Evolutionary conservation across 2,797 vertebrate genomes (phyloP), one percentile per base, ranked within the genome.

Genomic region (Centropyge bicolor): DNA sequence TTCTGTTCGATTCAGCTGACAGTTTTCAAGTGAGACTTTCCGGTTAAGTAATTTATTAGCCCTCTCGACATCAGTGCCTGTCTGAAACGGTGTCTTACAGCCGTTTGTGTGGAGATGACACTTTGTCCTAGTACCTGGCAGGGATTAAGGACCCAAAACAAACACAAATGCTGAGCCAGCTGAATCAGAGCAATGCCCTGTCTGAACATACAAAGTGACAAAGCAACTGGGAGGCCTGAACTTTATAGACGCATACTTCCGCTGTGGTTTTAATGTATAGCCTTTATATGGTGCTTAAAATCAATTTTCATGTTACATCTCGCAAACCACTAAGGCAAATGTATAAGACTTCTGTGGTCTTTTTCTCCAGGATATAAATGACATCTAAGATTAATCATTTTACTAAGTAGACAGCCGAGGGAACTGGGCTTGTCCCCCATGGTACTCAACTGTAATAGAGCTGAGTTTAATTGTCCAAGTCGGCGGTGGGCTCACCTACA

Each of bases 151-250:
- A 88, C 87, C 88, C 86, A 87, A 89, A 92, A 94, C 91, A 92
- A 91, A 93, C 81, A 91, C 55, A 77, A 89, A 70, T 43, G 90
- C 92, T 90, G 88, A 93, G 88, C 84, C 74, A 85, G 84, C 86
- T 72, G 73, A 88, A 87, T 76, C 48, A 45, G 57, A 87, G 81
- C 79, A 51, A 69, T 65, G 81, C 46, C 69, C 72, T 65, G 76
- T 69, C 76, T 73, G 73, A 70, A 52, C 57, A 67, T 38, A 79
- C 57, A 55, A 19, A 56, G 71, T 74, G 31, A 81, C 74, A 74
- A 69, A 82, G 78, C 68, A 81, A 35, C 63, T n/a, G 17, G 64
- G 57, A 70, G 56, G 43, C 27, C 22, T 43, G 10, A 24, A 24
- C 64, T 65, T 63, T 8, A 72, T 1, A 14, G 66, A 77, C 35